Conservation (phyloP, 2,888 invertebrate genomes). For the Stenichneumon culpator region DNA sequence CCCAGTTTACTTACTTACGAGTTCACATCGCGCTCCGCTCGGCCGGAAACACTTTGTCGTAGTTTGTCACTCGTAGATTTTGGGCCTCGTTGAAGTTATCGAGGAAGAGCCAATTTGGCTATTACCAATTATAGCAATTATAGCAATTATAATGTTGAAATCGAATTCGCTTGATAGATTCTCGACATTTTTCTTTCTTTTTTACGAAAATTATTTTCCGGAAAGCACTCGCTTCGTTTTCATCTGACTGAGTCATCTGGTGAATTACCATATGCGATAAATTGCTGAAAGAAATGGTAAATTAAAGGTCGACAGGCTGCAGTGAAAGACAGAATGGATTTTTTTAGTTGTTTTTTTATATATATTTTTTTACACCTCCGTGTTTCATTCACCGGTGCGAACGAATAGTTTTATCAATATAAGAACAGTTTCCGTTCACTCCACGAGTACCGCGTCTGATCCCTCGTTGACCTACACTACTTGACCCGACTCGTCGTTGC, state of each 20-base stretch:
- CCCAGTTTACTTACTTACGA: background rate
- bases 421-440: slow-evolving; percentile 4
- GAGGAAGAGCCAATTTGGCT: background rate
- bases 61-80: background rate
- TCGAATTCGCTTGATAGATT: background rate
- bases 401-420: slow-evolving; percentile 22
- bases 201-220: background rate
- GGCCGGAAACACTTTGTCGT: background rate
- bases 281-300: background rate
- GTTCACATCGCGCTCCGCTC: slow-evolving; percentile 22
- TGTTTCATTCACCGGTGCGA: slow-evolving; percentile 9
- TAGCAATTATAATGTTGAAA: background rate
- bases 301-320: background rate
- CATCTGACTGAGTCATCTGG: background rate
- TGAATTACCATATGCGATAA: background rate
- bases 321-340: background rate
- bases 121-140: background rate
- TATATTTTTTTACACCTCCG: slow-evolving; percentile 23
- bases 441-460: slow-evolving; percentile 37
- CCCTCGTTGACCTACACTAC: slow-evolving; percentile 43
- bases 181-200: background rate
- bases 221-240: background rate
- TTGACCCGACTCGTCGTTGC: slow-evolving; percentile 38
- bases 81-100: background rate
- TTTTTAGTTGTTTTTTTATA: slow-evolving; percentile 1